Base-by-base conservation (phyloP, 2,888 invertebrate species). In the Oasisia sp. region DNA sequence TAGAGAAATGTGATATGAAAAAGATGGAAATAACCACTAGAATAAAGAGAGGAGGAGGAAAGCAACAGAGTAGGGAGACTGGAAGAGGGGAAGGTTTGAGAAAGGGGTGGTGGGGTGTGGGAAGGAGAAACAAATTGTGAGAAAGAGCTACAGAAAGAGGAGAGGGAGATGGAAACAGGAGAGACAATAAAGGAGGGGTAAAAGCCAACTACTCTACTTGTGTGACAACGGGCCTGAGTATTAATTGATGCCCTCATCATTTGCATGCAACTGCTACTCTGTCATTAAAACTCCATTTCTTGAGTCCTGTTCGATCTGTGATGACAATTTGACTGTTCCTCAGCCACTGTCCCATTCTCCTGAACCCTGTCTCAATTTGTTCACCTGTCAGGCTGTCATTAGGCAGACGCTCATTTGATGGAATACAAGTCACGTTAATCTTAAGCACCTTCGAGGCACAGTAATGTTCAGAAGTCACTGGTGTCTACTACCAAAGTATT, bases 201-300 rank as follows among this genome's bases (percentile, higher is more conserved):
- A 7, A 74, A 27, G 27, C 7, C 27, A 74, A 27, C 74, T n/a
- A 74, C 27, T 74, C 74, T 27, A n/a, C 74, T 74, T n/a, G n/a
- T n/a, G 74, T n/a, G 19, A n/a, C 50, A 50, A 50, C 50, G 14
- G 5, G 50, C 50, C 74, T 74, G 74, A 74, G 74, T 74, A 74
- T 74, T 74, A 74, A 74, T 74, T 74, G 74, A 74, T 74, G 74
- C 74, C 74, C 74, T n/a, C n/a, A 27, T 74, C 74, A 74, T 74
- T 74, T n/a, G n/a, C 74, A 74, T 74, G 14, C 74, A 74, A 74
- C 74, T 19, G 74, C 27, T 27, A 74, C 74, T 74, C 74, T 19
- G 7, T 74, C 74, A 74, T 74, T 74, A 74, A 74, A 27, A 27
- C 74, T 74, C 74, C 74, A 74, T 74, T 74, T 74, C 74, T 74